Base-by-base conservation (phyloP, 1,140 invertebrate genomes). In the Drosophila equinoxialis region DNA sequence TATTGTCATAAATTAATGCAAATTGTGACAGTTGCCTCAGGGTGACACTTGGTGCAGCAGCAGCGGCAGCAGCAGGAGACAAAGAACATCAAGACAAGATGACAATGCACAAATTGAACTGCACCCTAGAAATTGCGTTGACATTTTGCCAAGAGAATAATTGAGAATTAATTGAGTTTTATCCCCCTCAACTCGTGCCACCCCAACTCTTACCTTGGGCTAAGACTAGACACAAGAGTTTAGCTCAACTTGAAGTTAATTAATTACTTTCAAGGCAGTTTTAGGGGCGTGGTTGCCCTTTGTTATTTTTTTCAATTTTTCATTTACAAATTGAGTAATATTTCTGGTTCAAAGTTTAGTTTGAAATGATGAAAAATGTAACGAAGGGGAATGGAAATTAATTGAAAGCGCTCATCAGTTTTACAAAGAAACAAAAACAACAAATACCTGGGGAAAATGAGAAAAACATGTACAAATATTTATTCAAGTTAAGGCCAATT, bases 61-160 rank as follows among this genome's bases (percentile, higher is more conserved):
- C 14, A 48, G n/a, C n/a, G n/a, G n/a, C 6, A 20, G 45, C 14
- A 48, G 42, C n/a, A 13, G 65, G 20, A 26, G 70, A 65, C 79
- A 79, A 83, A 80, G 74, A 64, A 59, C 42, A 45, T 20, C 6
- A 35, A 57, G 58, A 42, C 35, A 17, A 17, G 13, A 41, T 6
- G 82, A 71, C 62, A 74, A 78, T 77, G 64, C 75, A 76, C 75
- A 82, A 79, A 81, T 73, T 54, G 51, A 26, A 83, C 81, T 84
- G 81, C 81, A 81, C 81, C 81, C 51, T 51, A 75, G 65, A 86
- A 85, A 85, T 86, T 58, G 66, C 74, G 72, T 77, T 82, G 81
- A 85, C 82, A 85, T 86, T 85, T 75, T 74, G 78, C 78, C 61
- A 69, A 51, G 73, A 68, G 73, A 74, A 78, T 51, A 23, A 51